phyloP scores from a whole-genome alignment of 2,113 vertebrate species.

The Grus americana region DNA sequence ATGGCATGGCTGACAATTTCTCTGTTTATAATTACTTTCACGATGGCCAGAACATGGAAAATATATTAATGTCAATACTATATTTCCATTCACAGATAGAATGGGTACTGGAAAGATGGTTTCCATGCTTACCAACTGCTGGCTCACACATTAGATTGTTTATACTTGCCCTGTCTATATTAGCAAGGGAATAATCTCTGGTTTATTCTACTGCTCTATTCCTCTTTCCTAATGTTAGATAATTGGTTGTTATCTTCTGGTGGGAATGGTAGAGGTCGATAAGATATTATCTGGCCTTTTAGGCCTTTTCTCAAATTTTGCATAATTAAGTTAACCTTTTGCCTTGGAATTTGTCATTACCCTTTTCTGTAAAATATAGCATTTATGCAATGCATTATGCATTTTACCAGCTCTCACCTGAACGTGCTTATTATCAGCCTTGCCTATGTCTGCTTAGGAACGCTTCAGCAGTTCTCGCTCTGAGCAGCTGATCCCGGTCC shows the following conservation, averaged over 20 bases:
- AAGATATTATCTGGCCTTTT: background rate
- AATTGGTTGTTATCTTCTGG: background rate
- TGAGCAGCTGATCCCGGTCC: background rate
- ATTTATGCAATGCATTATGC: background rate
- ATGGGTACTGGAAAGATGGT: background rate
- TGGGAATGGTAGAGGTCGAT: background rate
- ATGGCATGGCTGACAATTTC: background rate
- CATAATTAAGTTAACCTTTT: slow-evolving; percentile 30
- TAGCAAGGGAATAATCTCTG: background rate
- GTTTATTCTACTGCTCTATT: background rate
- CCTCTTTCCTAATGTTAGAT: background rate
- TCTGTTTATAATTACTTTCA: background rate
- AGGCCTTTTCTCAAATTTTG: background rate
- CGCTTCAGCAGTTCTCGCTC: background rate
- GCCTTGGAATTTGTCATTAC: background rate
- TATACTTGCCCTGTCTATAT: background rate
- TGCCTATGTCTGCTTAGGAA: background rate
- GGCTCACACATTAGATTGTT: background rate
- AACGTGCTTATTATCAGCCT: background rate
- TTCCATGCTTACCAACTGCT: background rate
- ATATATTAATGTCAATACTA: background rate
- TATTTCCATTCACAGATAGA: background rate
- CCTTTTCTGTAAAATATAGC: background rate
- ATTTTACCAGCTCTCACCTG: background rate
- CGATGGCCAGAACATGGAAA: background rate